phyloP scores from a whole-genome alignment of 2,797 vertebrate genomes.

The Characodon lateralis region DNA sequence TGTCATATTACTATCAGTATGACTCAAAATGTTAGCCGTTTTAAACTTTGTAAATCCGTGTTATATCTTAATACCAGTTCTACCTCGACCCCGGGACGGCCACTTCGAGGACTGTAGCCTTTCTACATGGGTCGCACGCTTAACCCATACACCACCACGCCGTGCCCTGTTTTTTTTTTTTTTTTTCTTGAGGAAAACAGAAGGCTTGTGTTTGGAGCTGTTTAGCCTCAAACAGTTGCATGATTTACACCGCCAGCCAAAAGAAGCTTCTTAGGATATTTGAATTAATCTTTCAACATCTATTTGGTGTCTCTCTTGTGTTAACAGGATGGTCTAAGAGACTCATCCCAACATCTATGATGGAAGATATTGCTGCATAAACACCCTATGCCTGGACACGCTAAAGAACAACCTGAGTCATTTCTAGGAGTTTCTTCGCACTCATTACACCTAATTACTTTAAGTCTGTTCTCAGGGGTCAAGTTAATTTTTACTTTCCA shows the following conservation, averaged over 20 bases:
- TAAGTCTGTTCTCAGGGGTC: constrained; percentile 1
- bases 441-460: not conserved
- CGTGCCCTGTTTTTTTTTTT: constrained; percentile 12
- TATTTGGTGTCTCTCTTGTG: not conserved
- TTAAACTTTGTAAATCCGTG: not conserved
- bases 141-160: not conserved
- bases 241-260: constrained; percentile 43
- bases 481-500: constrained; percentile 20
- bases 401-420: constrained; percentile 13
- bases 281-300: constrained; percentile 36
- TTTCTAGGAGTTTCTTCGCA: not conserved
- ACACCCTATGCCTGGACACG: not conserved
- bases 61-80: not conserved
- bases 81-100: not conserved
- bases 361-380: not conserved
- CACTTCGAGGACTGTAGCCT: too few species aligned
- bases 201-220: constrained; percentile 10
- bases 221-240: constrained; percentile 57
- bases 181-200: constrained; percentile 15
- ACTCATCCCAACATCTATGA: not conserved
- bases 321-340: not conserved
- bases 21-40: not conserved
- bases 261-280: constrained; percentile 38
- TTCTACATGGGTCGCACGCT: too few species aligned
- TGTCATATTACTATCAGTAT: not conserved